Evolutionary conservation across 2,797 vertebrate species (phyloP).

Genomic region (Buphagus erythrorhynchus): DNA sequence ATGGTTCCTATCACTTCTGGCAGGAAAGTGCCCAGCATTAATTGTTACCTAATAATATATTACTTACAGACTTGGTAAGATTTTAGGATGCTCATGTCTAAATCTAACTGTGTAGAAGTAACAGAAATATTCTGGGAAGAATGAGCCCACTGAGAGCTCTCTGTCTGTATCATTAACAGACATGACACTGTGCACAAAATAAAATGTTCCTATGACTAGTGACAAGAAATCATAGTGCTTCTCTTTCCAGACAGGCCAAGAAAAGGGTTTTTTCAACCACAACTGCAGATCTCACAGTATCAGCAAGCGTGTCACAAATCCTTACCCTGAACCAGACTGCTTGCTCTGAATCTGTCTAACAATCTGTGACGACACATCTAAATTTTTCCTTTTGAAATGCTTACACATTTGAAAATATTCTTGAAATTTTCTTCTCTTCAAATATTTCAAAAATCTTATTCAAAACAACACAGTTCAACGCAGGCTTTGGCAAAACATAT

Average conservation of each 20-base stretch:
- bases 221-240: neutral
- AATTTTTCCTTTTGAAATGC: neutral
- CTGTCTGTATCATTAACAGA: neutral
- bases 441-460: neutral
- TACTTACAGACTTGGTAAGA: neutral
- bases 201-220: neutral
- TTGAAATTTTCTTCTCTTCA: neutral
- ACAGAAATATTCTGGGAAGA: neutral
- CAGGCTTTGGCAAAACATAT: neutral
- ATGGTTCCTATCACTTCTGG: neutral
- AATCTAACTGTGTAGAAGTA: neutral
- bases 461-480: neutral
- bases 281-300: neutral
- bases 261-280: neutral
- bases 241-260: neutral
- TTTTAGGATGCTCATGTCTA: neutral
- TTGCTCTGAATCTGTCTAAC: constrained; percentile 44
- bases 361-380: neutral
- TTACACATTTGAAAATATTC: neutral
- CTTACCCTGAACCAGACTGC: neutral
- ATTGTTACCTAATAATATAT: neutral
- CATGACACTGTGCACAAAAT: neutral
- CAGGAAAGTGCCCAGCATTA: neutral
- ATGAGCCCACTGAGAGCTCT: neutral
- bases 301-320: neutral